Percentiles rank a stretch among this genome's conserved stretches.
Evolutionary conservation across 1,140 invertebrate species (phyloP).

Genomic region (Drosophila insularis): DNA sequence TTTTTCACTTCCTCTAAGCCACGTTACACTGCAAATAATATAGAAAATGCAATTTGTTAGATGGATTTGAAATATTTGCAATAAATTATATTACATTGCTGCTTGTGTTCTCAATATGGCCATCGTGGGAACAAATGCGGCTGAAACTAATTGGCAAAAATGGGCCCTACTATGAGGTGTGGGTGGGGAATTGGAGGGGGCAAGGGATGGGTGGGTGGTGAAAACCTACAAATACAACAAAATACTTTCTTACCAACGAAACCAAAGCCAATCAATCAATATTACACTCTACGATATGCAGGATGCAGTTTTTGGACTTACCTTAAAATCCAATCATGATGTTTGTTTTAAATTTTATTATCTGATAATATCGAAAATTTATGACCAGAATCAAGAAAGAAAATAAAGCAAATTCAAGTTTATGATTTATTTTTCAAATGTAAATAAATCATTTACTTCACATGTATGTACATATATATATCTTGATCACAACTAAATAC

Average conservation of each 20-base stretch:
- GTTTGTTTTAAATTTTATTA: neutral
- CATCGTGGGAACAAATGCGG: neutral
- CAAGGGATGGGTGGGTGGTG: neutral
- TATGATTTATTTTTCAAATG: neutral
- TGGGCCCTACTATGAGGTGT: neutral
- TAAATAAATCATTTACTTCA: neutral
- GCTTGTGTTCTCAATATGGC: neutral
- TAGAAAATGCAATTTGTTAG: neutral
- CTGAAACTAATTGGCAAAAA: conserved; percentile 9
- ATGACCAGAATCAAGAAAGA: neutral
- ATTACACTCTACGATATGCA: neutral
- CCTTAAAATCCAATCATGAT: neutral
- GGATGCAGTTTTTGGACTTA: neutral
- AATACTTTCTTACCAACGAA: neutral
- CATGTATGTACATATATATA: too few relatives aligned
- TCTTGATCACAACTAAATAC: neutral
- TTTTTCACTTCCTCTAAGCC: neutral
- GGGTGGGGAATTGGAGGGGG: too few relatives aligned
- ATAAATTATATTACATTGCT: too few relatives aligned
- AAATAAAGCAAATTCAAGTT: neutral
- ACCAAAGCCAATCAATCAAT: neutral
- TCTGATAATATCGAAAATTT: neutral
- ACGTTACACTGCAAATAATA: neutral
- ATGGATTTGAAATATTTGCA: too few relatives aligned
- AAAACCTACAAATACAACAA: conserved; percentile 6